Base-by-base conservation (phyloP, 2,888 invertebrate species). In the Cheilosia soror region DNA sequence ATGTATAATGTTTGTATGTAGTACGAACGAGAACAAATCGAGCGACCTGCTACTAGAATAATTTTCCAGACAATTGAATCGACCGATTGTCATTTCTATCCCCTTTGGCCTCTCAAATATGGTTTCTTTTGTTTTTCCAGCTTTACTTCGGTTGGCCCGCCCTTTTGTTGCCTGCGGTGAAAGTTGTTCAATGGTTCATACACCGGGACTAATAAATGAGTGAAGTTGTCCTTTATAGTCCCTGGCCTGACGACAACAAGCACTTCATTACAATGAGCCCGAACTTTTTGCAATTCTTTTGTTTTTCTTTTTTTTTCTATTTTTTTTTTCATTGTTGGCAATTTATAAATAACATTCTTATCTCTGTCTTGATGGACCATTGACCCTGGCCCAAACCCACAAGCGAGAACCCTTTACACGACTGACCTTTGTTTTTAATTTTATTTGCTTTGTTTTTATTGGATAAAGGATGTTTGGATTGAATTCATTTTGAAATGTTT, bases 21-120 rank as follows among this genome's bases (percentile, higher is more conserved):
- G 20, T 15, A 27, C 27, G 33, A 27, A 53, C 27, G 31, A 51
- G 9, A 51, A 20, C 51, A 60, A 37, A 60, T 44, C 37, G 65
- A 76, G 57, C 31, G 58, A 66, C 57, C 72, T 5, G 7, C 44
- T 68, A 58, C 51, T 27, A 63, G 73, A 78, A 84, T 79, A 78
- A 84, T 79, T 84, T 84, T 84, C 79, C 73, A 69, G 44, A 53
- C 79, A 79, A 84, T 79, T 79, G 83, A 84, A 69, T 78, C 55
- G 57, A 63, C 62, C 78, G 79, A 83, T 79, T 78, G 72, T 51
- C 57, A 62, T 83, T 77, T 79, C 55, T 37, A 27, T 40, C 31
- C n/a, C n/a, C 4, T 20, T 47, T 25, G 5, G 27, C 25, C 20
- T 20, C 20, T 27, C 3, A 20, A 31, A 25, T 53, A 51, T 20